Evolutionary conservation across 2,113 vertebrate genomes (phyloP), one percentile per base, ranked within the genome.

Genomic region (Cavia aperea): DNA sequence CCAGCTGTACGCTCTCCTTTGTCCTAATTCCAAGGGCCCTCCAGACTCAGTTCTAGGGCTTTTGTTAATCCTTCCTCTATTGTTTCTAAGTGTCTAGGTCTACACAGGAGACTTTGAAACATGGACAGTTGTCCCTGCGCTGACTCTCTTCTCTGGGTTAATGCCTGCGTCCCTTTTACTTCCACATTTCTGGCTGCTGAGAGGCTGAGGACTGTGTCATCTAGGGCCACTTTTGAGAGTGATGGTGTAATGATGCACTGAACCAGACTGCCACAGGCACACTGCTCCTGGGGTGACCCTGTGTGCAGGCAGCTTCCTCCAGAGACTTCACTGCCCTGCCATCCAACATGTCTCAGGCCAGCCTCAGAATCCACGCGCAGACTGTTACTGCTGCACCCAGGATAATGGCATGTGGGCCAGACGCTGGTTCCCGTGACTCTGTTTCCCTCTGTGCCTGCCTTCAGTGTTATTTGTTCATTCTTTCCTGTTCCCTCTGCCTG

Each of bases 231-330:
- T 83, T 84, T 56, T 18, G 70, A 73, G 39, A 43, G n/a, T 62
- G 36, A 82, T 11, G 29, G 23, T 66, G 43, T 63, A 89, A 62
- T 14, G 33, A 36, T 5, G 19, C 21, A 65, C 23, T 36, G 54
- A 75, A 79, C 65, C 23, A 72, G 23, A 19, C 14, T 14, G 43
- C 33, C 14, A 36, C 23, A 29, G 43, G 4, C 56, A n/a, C 29
- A 19, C 24, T 14, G 43, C 73, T 65, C 29, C 3, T 56, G 46
- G n/a, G 16, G 49, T 31, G n/a, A 23, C 10, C 49, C 60, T 31
- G 0, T 8, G 29, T 46, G 33, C 81, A 68, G 83, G n/a, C 6
- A 1, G 15, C 54, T 7, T 56, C 1, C 1, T 51, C 2, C 49
- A 85, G 26, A 89, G 46, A n/a, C 56, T 39, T 51, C n/a, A 9